phyloP scores from a whole-genome alignment of 2,888 invertebrate species.

The Scaptodrosophila latifasciaeformis region DNA sequence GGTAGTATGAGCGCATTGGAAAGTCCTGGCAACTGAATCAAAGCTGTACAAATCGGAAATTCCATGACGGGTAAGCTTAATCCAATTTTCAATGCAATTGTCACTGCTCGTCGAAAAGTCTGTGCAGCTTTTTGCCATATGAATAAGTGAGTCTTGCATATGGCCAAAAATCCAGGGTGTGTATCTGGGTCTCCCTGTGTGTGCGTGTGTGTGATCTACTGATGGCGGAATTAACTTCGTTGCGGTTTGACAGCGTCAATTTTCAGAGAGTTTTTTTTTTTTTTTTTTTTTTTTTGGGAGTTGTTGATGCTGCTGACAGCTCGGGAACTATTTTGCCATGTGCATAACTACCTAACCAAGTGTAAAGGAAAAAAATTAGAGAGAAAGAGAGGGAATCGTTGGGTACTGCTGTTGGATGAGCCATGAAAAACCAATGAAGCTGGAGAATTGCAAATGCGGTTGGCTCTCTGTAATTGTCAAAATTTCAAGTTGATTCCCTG shows the following conservation, averaged over 20 bases:
- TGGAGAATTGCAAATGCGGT: conserved; percentile 16
- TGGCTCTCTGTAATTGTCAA: conserved; percentile 34
- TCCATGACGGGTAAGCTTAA: too few species aligned
- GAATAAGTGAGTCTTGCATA: neutral
- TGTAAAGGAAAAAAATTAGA: too few species aligned
- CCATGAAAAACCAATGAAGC: too few species aligned
- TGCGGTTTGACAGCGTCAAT: conserved; percentile 45
- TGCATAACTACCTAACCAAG: neutral
- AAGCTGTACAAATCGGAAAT: too few species aligned
- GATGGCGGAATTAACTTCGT: conserved; percentile 36
- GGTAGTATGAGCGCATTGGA: too few species aligned
- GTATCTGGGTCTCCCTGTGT: neutral
- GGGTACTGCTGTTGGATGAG: too few species aligned
- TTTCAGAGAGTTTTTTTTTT: conserved; percentile 11
- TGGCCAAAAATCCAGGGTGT: neutral
- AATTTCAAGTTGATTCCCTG: conserved; percentile 13
- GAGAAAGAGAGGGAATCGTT: too few species aligned
- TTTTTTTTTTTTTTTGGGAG: conserved; percentile 9
- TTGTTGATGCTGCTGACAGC: neutral
- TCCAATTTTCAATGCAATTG: conserved; percentile 66
- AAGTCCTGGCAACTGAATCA: neutral
- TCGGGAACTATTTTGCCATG: neutral
- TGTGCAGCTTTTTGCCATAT: too few species aligned
- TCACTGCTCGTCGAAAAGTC: conserved; percentile 34
- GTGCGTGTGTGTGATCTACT: conserved; percentile 20